Percentiles rank a stretch among this genome's conserved stretches.
Conservation (phyloP, 2,113 vertebrate genomes). For the Oryzias curvinotus region DNA sequence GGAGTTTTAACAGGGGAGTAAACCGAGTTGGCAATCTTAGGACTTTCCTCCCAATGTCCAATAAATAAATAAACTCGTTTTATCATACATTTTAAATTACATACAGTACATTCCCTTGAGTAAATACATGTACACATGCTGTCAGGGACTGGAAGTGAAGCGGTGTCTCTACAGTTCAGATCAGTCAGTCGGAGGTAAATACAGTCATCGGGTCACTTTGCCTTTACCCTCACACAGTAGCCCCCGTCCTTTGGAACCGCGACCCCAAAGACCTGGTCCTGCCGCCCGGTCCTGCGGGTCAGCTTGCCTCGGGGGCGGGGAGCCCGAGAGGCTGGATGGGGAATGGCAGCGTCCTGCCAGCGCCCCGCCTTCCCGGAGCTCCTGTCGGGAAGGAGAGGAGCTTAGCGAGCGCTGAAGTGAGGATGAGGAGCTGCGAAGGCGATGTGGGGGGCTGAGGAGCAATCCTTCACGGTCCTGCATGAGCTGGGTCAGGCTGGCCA, state of each 20-base stretch:
- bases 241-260: conserved; percentile 67
- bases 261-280: conserved; percentile 76
- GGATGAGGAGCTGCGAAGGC: conserved; percentile 85
- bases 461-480: conserved; percentile 89
- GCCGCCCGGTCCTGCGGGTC: conserved; percentile 83
- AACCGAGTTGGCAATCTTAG: conserved; percentile 67
- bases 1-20: conserved; percentile 47
- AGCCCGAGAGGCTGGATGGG: conserved; percentile 88
- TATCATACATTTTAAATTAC: conserved; percentile 80
- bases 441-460: conserved; percentile 86
- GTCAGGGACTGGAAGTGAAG: conserved; percentile 42
- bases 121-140: conserved; percentile 79
- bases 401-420: conserved; percentile 93
- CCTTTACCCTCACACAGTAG: conserved; percentile 83
- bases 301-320: conserved; percentile 86
- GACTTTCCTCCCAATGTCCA: conserved; percentile 47
- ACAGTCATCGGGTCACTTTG: conserved; percentile 90
- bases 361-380: conserved; percentile 75
- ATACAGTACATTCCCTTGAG: conserved; percentile 81
- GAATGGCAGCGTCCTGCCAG: conserved; percentile 88
- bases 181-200: conserved; percentile 24
- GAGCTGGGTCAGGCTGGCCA: conserved; percentile 93
- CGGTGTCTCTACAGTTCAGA: conserved; percentile 29
- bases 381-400: conserved; percentile 90
- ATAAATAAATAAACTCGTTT: conserved; percentile 78